Evolutionary conservation across 2,797 vertebrate genomes (phyloP).

Genomic region (Notoglanidium macrostoma): DNA sequence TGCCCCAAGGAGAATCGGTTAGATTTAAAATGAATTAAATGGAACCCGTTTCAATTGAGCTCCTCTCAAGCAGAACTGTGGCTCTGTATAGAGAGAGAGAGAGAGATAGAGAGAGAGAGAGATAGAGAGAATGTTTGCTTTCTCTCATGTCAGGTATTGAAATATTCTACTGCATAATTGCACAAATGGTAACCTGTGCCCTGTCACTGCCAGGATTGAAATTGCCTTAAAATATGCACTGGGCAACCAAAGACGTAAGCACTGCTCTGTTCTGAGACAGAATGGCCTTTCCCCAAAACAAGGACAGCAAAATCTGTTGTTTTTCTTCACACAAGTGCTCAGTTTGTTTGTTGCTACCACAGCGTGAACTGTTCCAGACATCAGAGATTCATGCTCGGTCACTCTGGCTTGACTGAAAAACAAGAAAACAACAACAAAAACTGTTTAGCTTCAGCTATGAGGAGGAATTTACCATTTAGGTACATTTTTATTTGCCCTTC

Average conservation of each 20-base stretch:
- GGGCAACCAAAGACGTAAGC: constrained; percentile 30
- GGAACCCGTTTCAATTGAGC: constrained; percentile 36
- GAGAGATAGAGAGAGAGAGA: constrained; percentile 14
- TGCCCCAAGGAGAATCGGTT: constrained; percentile 26
- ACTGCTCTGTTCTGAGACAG: neutral
- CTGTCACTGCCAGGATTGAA: constrained; percentile 19
- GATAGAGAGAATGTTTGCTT: constrained; percentile 3
- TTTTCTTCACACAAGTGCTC: constrained; percentile 59
- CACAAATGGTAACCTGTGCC: constrained; percentile 39
- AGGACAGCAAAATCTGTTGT: constrained; percentile 45
- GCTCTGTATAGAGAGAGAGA: neutral
- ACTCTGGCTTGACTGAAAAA: constrained; percentile 35
- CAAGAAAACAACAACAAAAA: constrained; percentile 53
- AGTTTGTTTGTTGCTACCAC: constrained; percentile 67
- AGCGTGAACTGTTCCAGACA: constrained; percentile 52
- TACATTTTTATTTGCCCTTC: neutral
- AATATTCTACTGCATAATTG: constrained; percentile 43
- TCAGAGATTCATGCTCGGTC: constrained; percentile 56
- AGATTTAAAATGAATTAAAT: constrained; percentile 46
- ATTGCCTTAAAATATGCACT: constrained; percentile 35
- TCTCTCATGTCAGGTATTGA: constrained; percentile 31
- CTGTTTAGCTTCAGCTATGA: neutral
- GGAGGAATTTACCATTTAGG: constrained; percentile 17
- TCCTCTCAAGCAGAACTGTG: constrained; percentile 38
- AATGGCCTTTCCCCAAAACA: constrained; percentile 33